Percentiles rank a stretch among this genome's conserved stretches.
Conservation (phyloP, 2,797 vertebrate species). For the Amblyopsis hoosieri region DNA sequence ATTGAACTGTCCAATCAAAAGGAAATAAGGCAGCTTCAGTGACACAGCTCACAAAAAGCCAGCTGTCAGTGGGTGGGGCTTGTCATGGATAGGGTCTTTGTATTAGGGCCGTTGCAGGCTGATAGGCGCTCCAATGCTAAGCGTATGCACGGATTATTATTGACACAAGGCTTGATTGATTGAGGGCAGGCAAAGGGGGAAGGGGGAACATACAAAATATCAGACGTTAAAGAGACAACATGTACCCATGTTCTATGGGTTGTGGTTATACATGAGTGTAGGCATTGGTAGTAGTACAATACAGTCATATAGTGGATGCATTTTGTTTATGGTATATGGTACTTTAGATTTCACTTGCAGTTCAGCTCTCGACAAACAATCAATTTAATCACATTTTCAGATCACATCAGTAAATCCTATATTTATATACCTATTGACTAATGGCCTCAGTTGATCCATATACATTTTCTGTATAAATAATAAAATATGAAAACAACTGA, state of each 20-base stretch:
- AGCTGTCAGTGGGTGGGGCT: constrained; percentile 75
- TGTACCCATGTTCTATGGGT: constrained; percentile 22
- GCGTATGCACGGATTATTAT: constrained; percentile 50
- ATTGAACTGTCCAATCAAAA: constrained; percentile 74
- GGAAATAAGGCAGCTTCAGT: constrained; percentile 70
- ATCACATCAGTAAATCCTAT: no score
- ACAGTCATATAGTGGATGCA: no score
- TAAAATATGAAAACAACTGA: no score
- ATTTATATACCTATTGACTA: no score
- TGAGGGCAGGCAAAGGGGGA: constrained; percentile 40
- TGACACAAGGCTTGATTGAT: constrained; percentile 57
- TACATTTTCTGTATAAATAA: no score
- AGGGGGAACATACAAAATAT: constrained; percentile 22
- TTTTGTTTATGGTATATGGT: no score
- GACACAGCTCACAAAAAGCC: constrained; percentile 69
- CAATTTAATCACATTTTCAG: no score
- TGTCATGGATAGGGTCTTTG: constrained; percentile 64
- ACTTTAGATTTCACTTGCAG: not conserved
- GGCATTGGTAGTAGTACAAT: not conserved
- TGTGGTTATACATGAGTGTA: constrained; percentile 13
- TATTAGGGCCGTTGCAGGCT: constrained; percentile 45
- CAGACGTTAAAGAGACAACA: constrained; percentile 19
- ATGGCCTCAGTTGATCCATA: no score
- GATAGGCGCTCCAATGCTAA: constrained; percentile 42
- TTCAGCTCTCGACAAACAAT: not conserved